phyloP scores from a whole-genome alignment of 2,113 vertebrate genomes.

The Triplophysa rosa region DNA sequence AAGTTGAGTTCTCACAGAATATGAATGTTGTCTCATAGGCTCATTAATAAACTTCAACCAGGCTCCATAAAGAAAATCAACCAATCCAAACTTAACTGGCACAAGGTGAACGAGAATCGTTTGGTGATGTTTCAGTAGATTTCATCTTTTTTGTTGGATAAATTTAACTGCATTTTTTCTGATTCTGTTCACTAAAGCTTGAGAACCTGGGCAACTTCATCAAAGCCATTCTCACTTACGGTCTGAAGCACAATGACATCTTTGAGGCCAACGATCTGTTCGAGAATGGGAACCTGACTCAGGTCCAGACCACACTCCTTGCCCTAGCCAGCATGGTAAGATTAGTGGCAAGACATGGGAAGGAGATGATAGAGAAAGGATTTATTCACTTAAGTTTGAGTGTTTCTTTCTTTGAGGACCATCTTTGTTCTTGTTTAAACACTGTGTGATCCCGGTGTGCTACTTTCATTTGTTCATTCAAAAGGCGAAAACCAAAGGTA shows the following conservation, averaged over 20 bases:
- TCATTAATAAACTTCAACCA: slow-evolving; percentile 87
- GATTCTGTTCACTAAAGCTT: slow-evolving; percentile 67
- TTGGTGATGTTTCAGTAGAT: not conserved
- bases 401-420: not conserved
- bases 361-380: not conserved
- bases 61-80: slow-evolving; percentile 87
- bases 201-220: slow-evolving; percentile 91
- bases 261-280: slow-evolving; percentile 91
- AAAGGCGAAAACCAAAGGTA: slow-evolving; percentile 87
- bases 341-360: slow-evolving; percentile 28
- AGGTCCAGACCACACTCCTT: slow-evolving; percentile 86
- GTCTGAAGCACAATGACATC: slow-evolving; percentile 87
- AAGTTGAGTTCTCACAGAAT: not conserved
- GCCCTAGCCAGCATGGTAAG: slow-evolving; percentile 85
- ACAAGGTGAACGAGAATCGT: slow-evolving; percentile 76
- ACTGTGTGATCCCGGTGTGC: too few relatives aligned
- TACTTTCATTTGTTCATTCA: not conserved
- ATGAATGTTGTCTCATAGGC: slow-evolving; percentile 52
- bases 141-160: not conserved
- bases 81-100: slow-evolving; percentile 86
- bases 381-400: too few relatives aligned
- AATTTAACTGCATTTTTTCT: not conserved
- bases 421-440: not conserved
- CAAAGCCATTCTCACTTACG: slow-evolving; percentile 85
- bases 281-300: slow-evolving; percentile 89